phyloP scores from a whole-genome alignment of 2,888 invertebrate species.

The Listrodromus nycthemerus region DNA sequence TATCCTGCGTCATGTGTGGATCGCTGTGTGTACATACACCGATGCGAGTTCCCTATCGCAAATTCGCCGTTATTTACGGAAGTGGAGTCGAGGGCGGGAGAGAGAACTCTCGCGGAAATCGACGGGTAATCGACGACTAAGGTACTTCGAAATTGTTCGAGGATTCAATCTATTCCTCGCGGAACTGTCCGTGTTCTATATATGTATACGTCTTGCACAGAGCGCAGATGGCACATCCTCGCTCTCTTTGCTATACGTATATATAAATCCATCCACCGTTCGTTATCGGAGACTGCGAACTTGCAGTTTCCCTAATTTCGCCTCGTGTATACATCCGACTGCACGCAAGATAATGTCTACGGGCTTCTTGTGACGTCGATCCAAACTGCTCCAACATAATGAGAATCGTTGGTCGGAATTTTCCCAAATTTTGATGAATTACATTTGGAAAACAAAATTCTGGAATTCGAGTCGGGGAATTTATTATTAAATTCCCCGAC shows the following conservation, averaged over 20 bases:
- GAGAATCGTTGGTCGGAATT: too few species aligned
- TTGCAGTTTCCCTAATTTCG: slow-evolving; percentile 3
- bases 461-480: too few species aligned
- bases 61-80: slow-evolving; percentile 20
- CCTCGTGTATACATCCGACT: not conserved
- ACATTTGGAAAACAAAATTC: too few species aligned
- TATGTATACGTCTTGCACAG: slow-evolving; percentile 8
- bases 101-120: slow-evolving; percentile 39
- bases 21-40: not conserved
- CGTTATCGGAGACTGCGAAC: not conserved
- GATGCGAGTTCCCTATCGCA: slow-evolving; percentile 4
- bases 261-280: not conserved
- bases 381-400: too few species aligned
- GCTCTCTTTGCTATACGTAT: not conserved
- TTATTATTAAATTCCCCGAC: too few species aligned
- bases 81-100: not conserved
- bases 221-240: slow-evolving; percentile 38
- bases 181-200: not conserved
- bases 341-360: not conserved
- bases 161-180: slow-evolving; percentile 61
- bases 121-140: slow-evolving; percentile 64
- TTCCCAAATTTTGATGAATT: too few species aligned
- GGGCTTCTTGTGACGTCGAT: too few species aligned
- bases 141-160: slow-evolving; percentile 64
- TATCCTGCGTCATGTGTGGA: not conserved